Conservation (phyloP, 2,888 invertebrate genomes). For the Leptopilina drosophilae region DNA sequence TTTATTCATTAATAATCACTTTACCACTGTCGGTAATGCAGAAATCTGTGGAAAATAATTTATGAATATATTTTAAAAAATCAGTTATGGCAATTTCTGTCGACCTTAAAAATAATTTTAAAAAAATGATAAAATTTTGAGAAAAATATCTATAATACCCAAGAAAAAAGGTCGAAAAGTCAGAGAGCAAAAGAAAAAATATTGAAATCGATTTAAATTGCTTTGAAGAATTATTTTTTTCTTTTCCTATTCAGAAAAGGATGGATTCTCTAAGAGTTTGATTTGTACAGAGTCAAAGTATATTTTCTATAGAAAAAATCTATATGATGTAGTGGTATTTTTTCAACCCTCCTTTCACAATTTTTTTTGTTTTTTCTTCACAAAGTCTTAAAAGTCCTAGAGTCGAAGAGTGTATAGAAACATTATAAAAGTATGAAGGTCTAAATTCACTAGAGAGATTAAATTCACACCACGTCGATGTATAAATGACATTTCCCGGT, state of each 20-base stretch:
- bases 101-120: too few species aligned
- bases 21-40: too few species aligned
- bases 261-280: constrained; percentile 15
- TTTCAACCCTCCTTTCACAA: too few species aligned
- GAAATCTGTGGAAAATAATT: not conserved
- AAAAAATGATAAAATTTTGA: too few species aligned
- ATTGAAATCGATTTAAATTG: not conserved
- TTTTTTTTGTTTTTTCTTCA: constrained; percentile 36
- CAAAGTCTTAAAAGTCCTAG: constrained; percentile 60
- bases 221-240: not conserved
- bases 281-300: constrained; percentile 3
- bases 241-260: not conserved
- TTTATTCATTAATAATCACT: too few species aligned
- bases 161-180: not conserved
- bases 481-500: constrained; percentile 16
- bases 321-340: constrained; percentile 38
- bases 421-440: constrained; percentile 72
- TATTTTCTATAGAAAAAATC: constrained; percentile 6
- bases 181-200: not conserved
- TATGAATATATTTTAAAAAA: not conserved
- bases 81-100: too few species aligned
- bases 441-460: constrained; percentile 51
- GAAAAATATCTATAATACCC: not conserved
- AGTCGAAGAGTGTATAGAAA: constrained; percentile 67
- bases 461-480: constrained; percentile 39